These are phyloP conservation scores for Cygnus buccinator DNA, from an alignment of 2,113 vertebrate genomes.

Conservation along the genomic window DNA sequence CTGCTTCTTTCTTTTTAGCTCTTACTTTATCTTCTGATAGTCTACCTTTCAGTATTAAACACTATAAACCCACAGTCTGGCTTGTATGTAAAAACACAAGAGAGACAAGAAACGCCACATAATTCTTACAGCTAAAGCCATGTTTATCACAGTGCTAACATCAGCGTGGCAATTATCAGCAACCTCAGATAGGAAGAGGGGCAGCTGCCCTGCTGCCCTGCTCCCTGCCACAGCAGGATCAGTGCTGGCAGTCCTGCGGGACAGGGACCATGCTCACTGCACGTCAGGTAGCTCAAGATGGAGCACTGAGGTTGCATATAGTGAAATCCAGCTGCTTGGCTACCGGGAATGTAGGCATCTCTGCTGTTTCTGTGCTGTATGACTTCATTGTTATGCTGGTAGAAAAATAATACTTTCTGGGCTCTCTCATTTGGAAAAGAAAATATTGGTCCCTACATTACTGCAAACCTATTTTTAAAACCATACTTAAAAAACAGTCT, in stretches of 20 bases:
- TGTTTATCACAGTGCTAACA: neutral
- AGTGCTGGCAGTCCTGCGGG: neutral
- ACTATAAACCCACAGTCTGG: neutral
- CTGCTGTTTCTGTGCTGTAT: neutral
- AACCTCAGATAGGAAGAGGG: rapidly evolving
- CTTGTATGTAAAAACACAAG: neutral
- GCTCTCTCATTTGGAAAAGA: neutral
- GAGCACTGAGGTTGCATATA: too few relatives aligned
- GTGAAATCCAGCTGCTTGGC: neutral
- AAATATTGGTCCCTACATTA: neutral
- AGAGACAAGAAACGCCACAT: neutral
- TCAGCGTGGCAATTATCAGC: neutral
- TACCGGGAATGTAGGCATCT: too few relatives aligned
- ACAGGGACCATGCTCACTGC: neutral
- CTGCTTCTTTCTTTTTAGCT: neutral
- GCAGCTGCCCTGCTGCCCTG: neutral
- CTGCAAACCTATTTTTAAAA: neutral
- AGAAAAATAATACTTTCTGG: neutral
- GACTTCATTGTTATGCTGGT: neutral
- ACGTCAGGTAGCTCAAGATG: neutral
- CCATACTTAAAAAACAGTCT: neutral
- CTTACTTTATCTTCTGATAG: neutral
- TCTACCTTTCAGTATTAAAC: neutral
- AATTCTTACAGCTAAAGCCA: neutral
- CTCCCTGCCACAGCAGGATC: neutral